These are phyloP conservation scores for Drosophila baimaii DNA, from an alignment of 1,140 invertebrate species.

Conservation along the genomic window DNA sequence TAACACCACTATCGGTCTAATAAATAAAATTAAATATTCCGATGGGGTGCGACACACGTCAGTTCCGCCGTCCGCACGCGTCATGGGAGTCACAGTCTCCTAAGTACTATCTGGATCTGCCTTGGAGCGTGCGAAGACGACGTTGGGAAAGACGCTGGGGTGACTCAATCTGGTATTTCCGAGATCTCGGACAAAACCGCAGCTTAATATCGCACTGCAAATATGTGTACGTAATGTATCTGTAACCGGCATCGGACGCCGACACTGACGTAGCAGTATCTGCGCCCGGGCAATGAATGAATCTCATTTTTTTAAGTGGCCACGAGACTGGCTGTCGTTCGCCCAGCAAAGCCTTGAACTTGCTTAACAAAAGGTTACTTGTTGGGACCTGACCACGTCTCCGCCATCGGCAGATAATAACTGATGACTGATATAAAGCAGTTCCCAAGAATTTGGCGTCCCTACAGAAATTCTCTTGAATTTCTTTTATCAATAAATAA, in stretches of 20 bases:
- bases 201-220: conserved; percentile 19
- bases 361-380: not conserved
- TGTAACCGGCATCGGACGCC: conserved; percentile 23
- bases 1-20: conserved; percentile 15
- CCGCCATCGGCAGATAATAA: not conserved
- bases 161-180: conserved; percentile 64
- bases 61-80: conserved; percentile 60
- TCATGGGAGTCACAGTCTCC: conserved; percentile 47
- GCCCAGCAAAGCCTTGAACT: conserved; percentile 42
- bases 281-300: conserved; percentile 26
- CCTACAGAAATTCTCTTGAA: conserved; percentile 10
- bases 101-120: conserved; percentile 5
- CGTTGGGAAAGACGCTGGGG: conserved; percentile 54
- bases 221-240: conserved; percentile 12
- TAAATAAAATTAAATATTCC: conserved; percentile 27
- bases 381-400: not conserved
- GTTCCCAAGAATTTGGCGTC: conserved; percentile 12
- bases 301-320: conserved; percentile 1
- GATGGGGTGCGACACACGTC: conserved; percentile 38
- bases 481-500: conserved; percentile 17
- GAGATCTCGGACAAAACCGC: conserved; percentile 44
- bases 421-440: conserved; percentile 19
- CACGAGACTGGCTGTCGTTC: conserved; percentile 3
- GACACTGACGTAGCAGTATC: conserved; percentile 18
- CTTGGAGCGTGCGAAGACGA: conserved; percentile 26